Conservation (phyloP, 2,113 vertebrate species). For the Ptilonorhynchus violaceus region DNA sequence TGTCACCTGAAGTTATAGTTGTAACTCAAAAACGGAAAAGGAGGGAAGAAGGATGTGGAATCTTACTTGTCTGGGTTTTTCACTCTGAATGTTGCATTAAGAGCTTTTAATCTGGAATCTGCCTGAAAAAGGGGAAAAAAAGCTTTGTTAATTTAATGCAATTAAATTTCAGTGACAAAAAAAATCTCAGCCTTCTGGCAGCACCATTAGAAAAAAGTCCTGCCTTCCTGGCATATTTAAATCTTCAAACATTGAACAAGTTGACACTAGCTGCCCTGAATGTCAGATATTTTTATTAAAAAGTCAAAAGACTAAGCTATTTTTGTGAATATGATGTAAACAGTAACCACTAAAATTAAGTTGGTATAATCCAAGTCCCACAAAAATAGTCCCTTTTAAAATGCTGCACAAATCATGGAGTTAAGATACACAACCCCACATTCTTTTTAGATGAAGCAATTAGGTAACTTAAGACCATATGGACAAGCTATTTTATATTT, state of each 20-base stretch:
- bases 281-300: not conserved
- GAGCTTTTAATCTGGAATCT: conserved; percentile 93
- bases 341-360: not conserved
- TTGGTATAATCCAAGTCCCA: conserved; percentile 5
- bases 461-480: conserved; percentile 55
- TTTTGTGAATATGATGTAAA: not conserved
- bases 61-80: conserved; percentile 97
- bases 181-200: conserved; percentile 58
- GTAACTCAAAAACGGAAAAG: conserved; percentile 12
- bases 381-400: not conserved
- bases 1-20: not conserved
- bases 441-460: conserved; percentile 62
- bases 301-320: not conserved
- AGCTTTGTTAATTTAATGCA: conserved; percentile 73
- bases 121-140: conserved; percentile 78
- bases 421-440: conserved; percentile 45
- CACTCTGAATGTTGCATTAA: conserved; percentile 96
- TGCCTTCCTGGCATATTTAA: not conserved
- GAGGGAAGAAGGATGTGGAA: conserved; percentile 2
- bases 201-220: conserved; percentile 22
- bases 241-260: not conserved
- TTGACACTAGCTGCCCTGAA: not conserved
- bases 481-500: conserved; percentile 56
- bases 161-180: conserved; percentile 67
- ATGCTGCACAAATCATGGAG: conserved; percentile 12